Evolutionary conservation across 2,888 invertebrate genomes (phyloP).

Genomic region (Molanna angustata): DNA sequence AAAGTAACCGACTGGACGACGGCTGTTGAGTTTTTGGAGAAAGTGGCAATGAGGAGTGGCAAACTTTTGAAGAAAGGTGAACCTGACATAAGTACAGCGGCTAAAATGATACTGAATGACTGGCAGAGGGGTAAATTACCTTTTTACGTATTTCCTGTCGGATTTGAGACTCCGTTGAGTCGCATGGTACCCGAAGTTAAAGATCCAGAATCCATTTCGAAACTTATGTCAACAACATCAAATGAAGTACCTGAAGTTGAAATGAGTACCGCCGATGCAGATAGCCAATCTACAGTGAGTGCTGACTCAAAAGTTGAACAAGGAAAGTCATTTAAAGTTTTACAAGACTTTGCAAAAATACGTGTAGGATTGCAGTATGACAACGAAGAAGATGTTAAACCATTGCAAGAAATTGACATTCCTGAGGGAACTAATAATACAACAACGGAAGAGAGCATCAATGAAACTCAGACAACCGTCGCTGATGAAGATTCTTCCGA

Average conservation of each 20-base stretch:
- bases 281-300: slow-evolving; percentile 39
- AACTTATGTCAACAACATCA: slow-evolving; percentile 27
- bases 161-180: slow-evolving; percentile 69
- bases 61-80: slow-evolving; percentile 96
- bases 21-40: slow-evolving; percentile 85
- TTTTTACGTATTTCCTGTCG: slow-evolving; percentile 87
- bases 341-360: slow-evolving; percentile 83
- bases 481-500: slow-evolving; percentile 59
- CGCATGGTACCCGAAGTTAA: slow-evolving; percentile 38
- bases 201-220: slow-evolving; percentile 35
- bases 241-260: slow-evolving; percentile 35
- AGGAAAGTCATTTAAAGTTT: slow-evolving; percentile 53
- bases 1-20: slow-evolving; percentile 79
- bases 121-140: slow-evolving; percentile 98
- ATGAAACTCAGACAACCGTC: slow-evolving; percentile 39
- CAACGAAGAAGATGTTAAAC: slow-evolving; percentile 60
- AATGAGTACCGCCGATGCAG: slow-evolving; percentile 9
- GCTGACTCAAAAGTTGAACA: slow-evolving; percentile 41
- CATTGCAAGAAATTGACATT: slow-evolving; percentile 47
- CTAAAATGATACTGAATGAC: slow-evolving; percentile 96
- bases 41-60: slow-evolving; percentile 81
- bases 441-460: slow-evolving; percentile 39
- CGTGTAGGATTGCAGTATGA: slow-evolving; percentile 70
- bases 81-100: slow-evolving; percentile 83
- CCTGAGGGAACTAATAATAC: slow-evolving; percentile 49